Base-by-base conservation (phyloP, 2,888 invertebrate species). In the Drosophila eohydei region DNA sequence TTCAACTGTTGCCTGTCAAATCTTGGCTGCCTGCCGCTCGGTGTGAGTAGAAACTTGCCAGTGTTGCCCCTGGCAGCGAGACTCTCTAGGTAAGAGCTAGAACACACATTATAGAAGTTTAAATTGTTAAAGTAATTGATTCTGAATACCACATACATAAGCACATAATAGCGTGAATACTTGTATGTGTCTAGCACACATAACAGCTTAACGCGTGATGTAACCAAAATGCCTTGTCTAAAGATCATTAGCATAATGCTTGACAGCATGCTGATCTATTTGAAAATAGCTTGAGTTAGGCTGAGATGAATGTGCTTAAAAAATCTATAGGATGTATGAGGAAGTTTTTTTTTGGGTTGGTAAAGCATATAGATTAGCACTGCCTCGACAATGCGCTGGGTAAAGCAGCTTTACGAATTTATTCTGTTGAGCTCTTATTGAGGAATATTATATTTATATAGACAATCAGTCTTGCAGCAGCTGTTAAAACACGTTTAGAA, bases 1-100 rank as follows among this genome's bases (percentile, higher is more conserved):
- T 52, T 77, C 54, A 77, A 71, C 68, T 71, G 80, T 75, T 80
- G 80, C 75, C 75, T 62, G 67, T 58, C 61, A 64, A 50, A 43
- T n/a, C 26, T 59, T 30, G 14, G 43, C 43, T 68, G 56, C n/a
- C 40, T 34, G 68, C 30, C 46, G 32, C 55, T 40, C n/a, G 43
- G 21, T 7, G 28, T 11, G 11, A 65, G 65, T 40, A 11, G 38
- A 57, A 16, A 30, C 52, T 58, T 26, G 16, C 16, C 57, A 56
- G 43, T 59, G 50, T 55, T 48, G 46, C 54, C 40, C n/a, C 26
- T 38, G 43, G 36, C 67, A 51, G 9, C 63, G 40, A 32, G 51
- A 21, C 34, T 36, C 36, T 36, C 36, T 32, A 46, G 51, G 46
- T 58, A 62, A 51, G 26, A 12, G 44, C 36, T 63, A 54, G 36